These are phyloP conservation scores for Butastur rufipennis DNA, from an alignment of 2,113 vertebrate genomes.

Conservation along the genomic window DNA sequence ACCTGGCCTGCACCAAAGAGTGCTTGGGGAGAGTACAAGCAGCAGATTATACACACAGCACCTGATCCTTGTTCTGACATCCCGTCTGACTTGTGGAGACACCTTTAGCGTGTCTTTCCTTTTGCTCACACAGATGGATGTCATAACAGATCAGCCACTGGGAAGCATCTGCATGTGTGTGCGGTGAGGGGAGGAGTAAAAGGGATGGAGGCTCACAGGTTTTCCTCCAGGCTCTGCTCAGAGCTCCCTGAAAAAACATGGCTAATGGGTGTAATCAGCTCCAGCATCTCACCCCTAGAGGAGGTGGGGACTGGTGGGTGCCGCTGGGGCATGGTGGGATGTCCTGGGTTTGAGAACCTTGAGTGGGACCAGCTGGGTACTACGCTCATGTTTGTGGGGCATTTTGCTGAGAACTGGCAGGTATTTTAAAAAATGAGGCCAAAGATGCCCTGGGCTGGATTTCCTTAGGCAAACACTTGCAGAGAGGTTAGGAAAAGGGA, in stretches of 20 bases:
- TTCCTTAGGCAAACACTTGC: fast-evolving
- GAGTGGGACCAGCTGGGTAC: neutral
- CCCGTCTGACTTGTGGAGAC: neutral
- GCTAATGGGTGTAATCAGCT: neutral
- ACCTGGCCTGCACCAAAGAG: neutral
- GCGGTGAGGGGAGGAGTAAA: neutral
- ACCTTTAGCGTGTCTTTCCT: neutral
- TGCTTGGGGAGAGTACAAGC: no score
- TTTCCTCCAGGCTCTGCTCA: neutral
- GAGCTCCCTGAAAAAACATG: neutral
- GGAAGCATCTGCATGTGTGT: fast-evolving
- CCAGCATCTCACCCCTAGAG: neutral
- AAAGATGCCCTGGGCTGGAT: neutral
- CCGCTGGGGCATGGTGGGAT: neutral
- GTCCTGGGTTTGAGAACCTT: neutral
- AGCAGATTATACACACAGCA: neutral
- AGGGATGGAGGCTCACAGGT: neutral
- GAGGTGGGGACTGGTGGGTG: neutral
- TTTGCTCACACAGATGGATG: neutral
- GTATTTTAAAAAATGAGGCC: neutral
- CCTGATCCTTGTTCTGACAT: neutral
- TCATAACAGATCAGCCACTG: neutral
- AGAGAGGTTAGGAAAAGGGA: neutral
- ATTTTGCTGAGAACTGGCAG: neutral
- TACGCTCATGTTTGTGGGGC: fast-evolving